Percentiles rank a stretch among this genome's conserved stretches.
phyloP scores from a whole-genome alignment of 2,888 invertebrate species.

The Dicyrtoma fusca region DNA sequence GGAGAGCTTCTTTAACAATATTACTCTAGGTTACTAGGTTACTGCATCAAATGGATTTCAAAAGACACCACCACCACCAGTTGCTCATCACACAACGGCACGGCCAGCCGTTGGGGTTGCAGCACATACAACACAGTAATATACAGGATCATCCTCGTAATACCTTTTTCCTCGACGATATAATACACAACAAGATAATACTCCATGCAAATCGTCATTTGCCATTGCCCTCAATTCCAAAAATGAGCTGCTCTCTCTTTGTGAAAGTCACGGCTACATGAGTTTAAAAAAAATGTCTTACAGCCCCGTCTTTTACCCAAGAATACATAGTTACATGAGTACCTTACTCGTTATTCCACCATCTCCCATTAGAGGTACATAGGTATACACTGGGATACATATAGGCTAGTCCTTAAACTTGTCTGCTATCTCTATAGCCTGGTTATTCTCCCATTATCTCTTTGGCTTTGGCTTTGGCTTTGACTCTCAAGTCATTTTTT shows the following conservation, averaged over 20 bases:
- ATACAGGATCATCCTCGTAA: constrained; percentile 12
- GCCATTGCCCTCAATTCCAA: constrained; percentile 44
- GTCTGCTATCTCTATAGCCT: background rate
- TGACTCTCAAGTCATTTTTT: background rate
- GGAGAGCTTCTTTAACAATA: constrained; percentile 52
- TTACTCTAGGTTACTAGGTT: constrained; percentile 57
- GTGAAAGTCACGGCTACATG: constrained; percentile 38
- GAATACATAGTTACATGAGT: background rate
- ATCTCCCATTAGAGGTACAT: background rate
- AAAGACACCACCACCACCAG: background rate
- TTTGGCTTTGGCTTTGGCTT: background rate
- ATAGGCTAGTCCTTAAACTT: background rate
- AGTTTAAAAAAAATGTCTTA: constrained; percentile 19
- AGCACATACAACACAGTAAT: background rate
- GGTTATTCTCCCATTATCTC: background rate
- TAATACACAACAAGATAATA: constrained; percentile 40
- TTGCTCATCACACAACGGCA: background rate
- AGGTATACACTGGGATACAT: constrained; percentile 1
- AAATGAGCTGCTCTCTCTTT: constrained; percentile 36
- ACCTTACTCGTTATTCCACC: background rate
- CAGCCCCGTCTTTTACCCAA: background rate
- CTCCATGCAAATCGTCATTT: constrained; percentile 42
- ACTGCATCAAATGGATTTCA: constrained; percentile 46
- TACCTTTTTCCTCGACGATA: constrained; percentile 29
- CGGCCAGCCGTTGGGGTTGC: background rate